phyloP scores from a whole-genome alignment of 2,113 vertebrate genomes.

The Phodopus roborovskii region DNA sequence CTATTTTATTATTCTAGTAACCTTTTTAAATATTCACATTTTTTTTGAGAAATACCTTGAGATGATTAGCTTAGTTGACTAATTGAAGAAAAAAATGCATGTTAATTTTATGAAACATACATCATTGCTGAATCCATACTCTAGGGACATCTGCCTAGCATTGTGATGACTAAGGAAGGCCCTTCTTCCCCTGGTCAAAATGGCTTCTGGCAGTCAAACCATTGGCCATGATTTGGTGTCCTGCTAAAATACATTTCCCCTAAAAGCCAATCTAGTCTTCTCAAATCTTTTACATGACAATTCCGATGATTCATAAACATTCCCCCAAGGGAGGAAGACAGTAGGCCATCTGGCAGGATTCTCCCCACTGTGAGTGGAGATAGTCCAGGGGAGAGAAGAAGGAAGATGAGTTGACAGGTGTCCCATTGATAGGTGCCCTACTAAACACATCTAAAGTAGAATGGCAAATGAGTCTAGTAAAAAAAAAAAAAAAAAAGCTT shows the following conservation, averaged over 20 bases:
- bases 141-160: background rate
- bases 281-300: background rate
- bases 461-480: background rate
- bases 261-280: background rate
- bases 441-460: background rate
- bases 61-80: background rate
- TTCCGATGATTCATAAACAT: background rate
- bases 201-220: background rate
- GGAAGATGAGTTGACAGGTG: background rate
- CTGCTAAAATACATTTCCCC: background rate
- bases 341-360: background rate
- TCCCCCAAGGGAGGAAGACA: background rate
- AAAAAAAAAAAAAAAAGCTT: too few relatives aligned
- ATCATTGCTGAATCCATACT: background rate
- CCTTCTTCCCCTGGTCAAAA: background rate
- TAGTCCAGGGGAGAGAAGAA: background rate
- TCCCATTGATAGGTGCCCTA: background rate
- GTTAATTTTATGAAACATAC: background rate
- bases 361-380: background rate
- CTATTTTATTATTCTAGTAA: background rate
- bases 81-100: background rate
- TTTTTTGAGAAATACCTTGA: background rate
- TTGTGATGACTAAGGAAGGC: background rate
- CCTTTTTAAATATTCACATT: background rate
- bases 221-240: background rate